phyloP scores from a whole-genome alignment of 2,888 invertebrate genomes.

The Acholoe squamosa region DNA sequence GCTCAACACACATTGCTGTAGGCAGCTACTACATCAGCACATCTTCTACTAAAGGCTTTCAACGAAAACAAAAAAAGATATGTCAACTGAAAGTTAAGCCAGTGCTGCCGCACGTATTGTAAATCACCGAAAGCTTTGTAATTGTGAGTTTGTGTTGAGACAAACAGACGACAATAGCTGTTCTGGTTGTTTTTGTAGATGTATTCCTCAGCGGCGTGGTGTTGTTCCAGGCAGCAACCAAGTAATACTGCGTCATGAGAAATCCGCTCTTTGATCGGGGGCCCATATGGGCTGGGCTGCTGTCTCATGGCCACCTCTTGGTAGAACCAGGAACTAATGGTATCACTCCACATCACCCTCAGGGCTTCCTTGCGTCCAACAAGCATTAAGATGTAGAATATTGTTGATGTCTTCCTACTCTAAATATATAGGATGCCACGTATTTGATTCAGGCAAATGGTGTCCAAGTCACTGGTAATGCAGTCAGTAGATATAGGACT shows the following conservation, averaged over 20 bases:
- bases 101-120: not conserved
- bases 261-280: not conserved
- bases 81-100: constrained; percentile 33
- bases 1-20: not conserved
- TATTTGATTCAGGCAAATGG: not conserved
- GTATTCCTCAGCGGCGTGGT: not conserved
- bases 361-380: not conserved
- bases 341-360: not conserved
- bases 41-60: constrained; percentile 48
- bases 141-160: constrained; percentile 22
- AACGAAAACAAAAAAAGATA: constrained; percentile 45
- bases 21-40: constrained; percentile 8
- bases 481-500: not conserved
- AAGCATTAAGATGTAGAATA: not conserved
- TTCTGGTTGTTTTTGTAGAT: not conserved
- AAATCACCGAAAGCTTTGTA: constrained; percentile 25
- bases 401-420: not conserved
- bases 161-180: not conserved
- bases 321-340: not conserved
- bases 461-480: not conserved
- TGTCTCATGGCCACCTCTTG: not conserved
- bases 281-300: not conserved
- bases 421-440: not conserved
- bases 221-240: not conserved
- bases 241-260: constrained; percentile 40